Base-by-base conservation (phyloP, 1,140 invertebrate species). In the Solen grandis region DNA sequence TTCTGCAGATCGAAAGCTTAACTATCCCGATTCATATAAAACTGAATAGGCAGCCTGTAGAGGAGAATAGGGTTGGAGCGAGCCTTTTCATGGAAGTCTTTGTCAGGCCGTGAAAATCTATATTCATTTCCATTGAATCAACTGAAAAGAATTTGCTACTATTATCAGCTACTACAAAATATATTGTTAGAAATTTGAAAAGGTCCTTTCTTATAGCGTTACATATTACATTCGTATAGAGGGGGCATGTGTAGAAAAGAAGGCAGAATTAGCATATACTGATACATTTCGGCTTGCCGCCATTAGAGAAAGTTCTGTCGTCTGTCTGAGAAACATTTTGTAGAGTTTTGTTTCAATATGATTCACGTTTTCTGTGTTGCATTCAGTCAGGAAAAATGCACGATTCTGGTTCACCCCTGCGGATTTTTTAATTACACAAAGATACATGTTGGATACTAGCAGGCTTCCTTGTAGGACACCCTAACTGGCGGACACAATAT, bases 101-200 rank as follows among this genome's bases (percentile, higher is more conserved):
- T 80, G 81, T 80, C 57, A 50, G 68, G 69, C 70, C 84, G 85
- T 88, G 85, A 86, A 88, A 88, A 88, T 88, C 86, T 86, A 88
- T 88, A 86, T 84, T 81, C 79, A 75, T 65, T 73, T 57, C 80
- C 80, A 87, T 87, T 85, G 69, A 87, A 66, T 41, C 75, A 79
- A 70, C 57, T 86, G 85, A 88, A 88, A 85, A 79, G 85, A 85
- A 85, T 88, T 86, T 85, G 83, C 69, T 59, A 69, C 86, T 80
- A 88, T 88, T 88, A 88, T 88, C 86, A 86, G 75, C 55, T 60
- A 65, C 57, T 81, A 81, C 83, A 88, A 88, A 88, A 88, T 88
- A 88, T 88, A 88, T 88, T 88, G 86, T 88, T 88, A 82, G 86
- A 86, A 86, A 85, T 88, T 86, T 88, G 86, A 88, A 88, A 85